Conservation (phyloP, 2,113 vertebrate species). For the Willisornis vidua region DNA sequence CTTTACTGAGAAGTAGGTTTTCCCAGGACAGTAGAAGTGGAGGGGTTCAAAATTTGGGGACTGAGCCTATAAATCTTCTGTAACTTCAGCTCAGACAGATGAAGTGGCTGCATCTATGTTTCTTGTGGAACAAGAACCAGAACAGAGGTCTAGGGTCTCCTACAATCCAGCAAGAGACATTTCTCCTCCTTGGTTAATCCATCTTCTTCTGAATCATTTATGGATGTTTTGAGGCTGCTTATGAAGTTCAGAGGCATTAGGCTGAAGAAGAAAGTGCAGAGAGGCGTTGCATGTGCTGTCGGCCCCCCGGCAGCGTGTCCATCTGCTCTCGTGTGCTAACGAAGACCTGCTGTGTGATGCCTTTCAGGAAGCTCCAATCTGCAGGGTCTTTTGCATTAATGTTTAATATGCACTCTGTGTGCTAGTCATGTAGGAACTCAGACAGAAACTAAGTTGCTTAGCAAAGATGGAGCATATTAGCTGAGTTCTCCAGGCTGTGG, state of each 20-base stretch:
- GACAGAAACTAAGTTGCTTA: constrained; percentile 3
- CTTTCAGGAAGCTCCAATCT: constrained; percentile 3
- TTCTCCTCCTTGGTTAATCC: neutral
- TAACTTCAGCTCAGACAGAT: neutral
- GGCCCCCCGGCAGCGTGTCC: neutral
- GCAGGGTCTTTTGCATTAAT: constrained; percentile 28
- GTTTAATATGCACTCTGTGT: constrained; percentile 33
- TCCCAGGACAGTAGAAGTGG: neutral
- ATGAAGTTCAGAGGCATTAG: constrained; percentile 28
- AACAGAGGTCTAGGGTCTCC: neutral
- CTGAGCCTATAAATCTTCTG: neutral
- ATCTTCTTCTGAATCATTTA: constrained; percentile 44
- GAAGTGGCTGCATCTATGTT: neutral
- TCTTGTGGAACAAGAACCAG: neutral
- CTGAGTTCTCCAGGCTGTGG: neutral
- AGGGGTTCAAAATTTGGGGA: neutral
- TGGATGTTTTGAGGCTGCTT: constrained; percentile 12
- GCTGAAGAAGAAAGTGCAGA: neutral
- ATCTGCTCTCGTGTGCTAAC: neutral
- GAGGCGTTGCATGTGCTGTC: neutral
- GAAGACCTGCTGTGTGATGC: neutral
- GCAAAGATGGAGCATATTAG: neutral
- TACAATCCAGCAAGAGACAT: neutral
- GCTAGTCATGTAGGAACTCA: neutral
- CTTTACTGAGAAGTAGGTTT: neutral